These are phyloP conservation scores for Brevimyrus niger DNA, from an alignment of 2,113 vertebrate species.

Conservation along the genomic window DNA sequence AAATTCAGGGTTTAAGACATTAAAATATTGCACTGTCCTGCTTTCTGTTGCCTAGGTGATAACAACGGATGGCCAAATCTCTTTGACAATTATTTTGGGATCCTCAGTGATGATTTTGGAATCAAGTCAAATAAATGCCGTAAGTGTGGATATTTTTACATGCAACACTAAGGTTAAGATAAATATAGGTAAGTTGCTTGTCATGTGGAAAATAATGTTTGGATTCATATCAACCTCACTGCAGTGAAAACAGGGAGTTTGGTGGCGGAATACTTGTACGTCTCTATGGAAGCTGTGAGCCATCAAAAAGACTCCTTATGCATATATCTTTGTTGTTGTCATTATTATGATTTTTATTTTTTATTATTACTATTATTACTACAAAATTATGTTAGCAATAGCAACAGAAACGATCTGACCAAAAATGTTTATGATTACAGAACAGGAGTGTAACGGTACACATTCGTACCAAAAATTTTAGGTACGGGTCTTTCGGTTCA, in stretches of 20 bases:
- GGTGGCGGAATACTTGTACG: not conserved
- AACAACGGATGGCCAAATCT: slow-evolving; percentile 88
- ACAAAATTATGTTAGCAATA: not conserved
- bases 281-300: not conserved
- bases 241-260: not conserved
- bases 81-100: slow-evolving; percentile 78
- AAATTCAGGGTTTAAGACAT: not conserved
- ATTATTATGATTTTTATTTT: not conserved
- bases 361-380: not conserved
- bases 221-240: not conserved
- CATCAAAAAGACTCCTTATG: not conserved
- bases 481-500: too few species aligned
- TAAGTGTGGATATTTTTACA: slow-evolving; percentile 58
- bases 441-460: not conserved
- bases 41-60: slow-evolving; percentile 66
- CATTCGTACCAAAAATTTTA: too few species aligned
- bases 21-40: not conserved
- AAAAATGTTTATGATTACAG: not conserved
- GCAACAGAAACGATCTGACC: not conserved
- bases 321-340: not conserved
- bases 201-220: not conserved
- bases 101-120: slow-evolving; percentile 52
- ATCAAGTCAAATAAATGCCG: slow-evolving; percentile 67
- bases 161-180: not conserved
- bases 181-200: not conserved